Base-by-base conservation (phyloP, 2,888 invertebrate genomes). In the Anthophora plumipes region DNA sequence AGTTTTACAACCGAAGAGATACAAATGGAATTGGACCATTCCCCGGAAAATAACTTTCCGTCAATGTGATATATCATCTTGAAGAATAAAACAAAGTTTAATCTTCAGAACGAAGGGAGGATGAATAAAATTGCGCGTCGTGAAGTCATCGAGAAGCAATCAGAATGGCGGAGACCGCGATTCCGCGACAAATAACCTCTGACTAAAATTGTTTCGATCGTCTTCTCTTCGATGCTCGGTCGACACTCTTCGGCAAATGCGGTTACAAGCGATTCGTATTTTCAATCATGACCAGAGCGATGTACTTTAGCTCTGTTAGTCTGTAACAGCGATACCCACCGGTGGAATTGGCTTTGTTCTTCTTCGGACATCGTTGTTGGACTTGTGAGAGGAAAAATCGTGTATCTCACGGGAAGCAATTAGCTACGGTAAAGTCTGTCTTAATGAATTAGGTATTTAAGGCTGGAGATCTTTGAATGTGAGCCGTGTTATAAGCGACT, bases 231-330 rank as follows among this genome's bases (percentile, higher is more conserved):
- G 78, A 55, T 75, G 39, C 71, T 31, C 22, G 25, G 37, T 78
- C 72, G 71, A 68, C 68, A 60, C 63, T 73, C 78, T 31, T 11
- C 52, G 41, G 71, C 75, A 69, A 78, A 76, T 85, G 85, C 83
- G 88, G 89, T 89, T 84, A 83, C 79, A 55, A 67, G 79, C 76
- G 82, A 70, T 80, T 64, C 76, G 82, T 72, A 78, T 84, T 83
- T 89, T 85, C 88, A 83, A 89, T 89, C 84, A 81, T 72, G 43
- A 17, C 59, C 31, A 31, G 22, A 41, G 2, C 52, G 39, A 41
- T 59, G 64, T 43, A 22, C 55, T 39, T 41, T 14, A 14, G 14
- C 48, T 67, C 48, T 22, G 25, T 39, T 25, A 14, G 66, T 6
- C 25, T 17, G 20, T 1, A 8, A 37, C 46, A 46, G 14, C 7